Base-by-base conservation (phyloP, 1,140 invertebrate genomes). In the Brachionus plicatilis region DNA sequence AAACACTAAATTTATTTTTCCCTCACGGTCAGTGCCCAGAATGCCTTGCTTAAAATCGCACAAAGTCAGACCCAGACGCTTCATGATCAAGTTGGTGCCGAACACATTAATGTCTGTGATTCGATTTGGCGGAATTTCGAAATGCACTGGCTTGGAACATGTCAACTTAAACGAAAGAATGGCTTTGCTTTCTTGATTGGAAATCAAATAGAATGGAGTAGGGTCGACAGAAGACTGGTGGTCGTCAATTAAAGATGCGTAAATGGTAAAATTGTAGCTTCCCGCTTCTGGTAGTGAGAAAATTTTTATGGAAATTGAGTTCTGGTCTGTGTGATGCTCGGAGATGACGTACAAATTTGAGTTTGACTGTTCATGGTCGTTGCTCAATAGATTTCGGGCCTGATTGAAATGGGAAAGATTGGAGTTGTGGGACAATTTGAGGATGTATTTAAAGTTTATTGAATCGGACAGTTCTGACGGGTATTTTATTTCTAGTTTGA, bases 11-110 rank as follows among this genome's bases (percentile, higher is more conserved):
- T 82, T 82, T 17, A 82, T 20, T 41, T 68, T 60, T 43, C 79
- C 79, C 45, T 82, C 79, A 56, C 79, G 79, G 41, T 82, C 79
- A 47, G 79, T 68, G 12, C 79, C 79, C 7, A 82, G 20, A 65
- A 68, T 82, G 11, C 79, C 79, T 27, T 82, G 50, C n/a, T 60
- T 65, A 47, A 82, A 60, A 37, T 82, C 53, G 11, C 79, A 68
- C 4, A 43, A 60, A 45, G 37, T 82, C 3, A 82, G 5, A 14
- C 79, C 79, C 11, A 82, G 33, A 3, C 65, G 12, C 20, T 68
- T 60, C 79, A 82, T 82, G 2, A 65, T 60, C 33, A 43, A 7
- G 41, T 82, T 82, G 5, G 65, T 82, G 9, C 79, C 79, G 27
- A 65, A 82, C 14, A 82, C 53, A 45, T 47, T 82, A 2, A 82